These are phyloP conservation scores for Pristionchus pacificus DNA, from an alignment of 1,140 invertebrate species.

Conservation along the genomic window DNA sequence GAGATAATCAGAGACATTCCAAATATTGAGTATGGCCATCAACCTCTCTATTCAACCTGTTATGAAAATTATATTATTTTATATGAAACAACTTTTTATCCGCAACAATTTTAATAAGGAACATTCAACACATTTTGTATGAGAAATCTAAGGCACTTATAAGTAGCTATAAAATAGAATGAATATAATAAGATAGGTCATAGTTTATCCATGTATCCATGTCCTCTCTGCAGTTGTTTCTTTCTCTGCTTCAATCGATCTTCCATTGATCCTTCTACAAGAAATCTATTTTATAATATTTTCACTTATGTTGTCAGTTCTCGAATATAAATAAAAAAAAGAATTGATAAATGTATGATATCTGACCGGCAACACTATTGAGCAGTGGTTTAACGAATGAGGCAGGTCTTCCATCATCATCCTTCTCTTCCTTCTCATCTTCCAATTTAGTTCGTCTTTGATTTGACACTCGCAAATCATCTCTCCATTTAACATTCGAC, in stretches of 20 bases:
- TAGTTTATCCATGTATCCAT: constrained; percentile 27
- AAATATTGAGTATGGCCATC: too few species aligned
- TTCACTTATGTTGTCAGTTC: not conserved
- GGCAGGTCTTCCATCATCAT: constrained; percentile 25
- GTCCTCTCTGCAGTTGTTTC: constrained; percentile 12
- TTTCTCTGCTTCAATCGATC: constrained; percentile 23
- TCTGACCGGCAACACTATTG: not conserved
- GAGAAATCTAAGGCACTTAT: too few species aligned
- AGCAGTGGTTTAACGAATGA: constrained; percentile 12
- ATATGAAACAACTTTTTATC: too few species aligned
- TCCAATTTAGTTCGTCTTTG: not conserved
- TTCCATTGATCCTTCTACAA: constrained; percentile 17
- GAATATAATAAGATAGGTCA: too few species aligned
- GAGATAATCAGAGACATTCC: too few species aligned
- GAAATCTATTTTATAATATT: not conserved
- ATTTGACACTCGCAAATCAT: constrained; percentile 11
- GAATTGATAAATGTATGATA: not conserved
- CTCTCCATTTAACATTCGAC: constrained; percentile 23
- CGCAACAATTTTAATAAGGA: too few species aligned
- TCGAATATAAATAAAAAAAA: not conserved
- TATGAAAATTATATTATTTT: too few species aligned
- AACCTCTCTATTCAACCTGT: too few species aligned
- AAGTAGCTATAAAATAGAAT: too few species aligned
- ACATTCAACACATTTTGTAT: too few species aligned
- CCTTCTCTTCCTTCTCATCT: constrained; percentile 25